A percentile compares a stretch with the other conserved stretches of the same genome.
These are phyloP conservation scores for Phanerotoma sp. DNA, from an alignment of 2,888 invertebrate species.

Conservation along the genomic window DNA sequence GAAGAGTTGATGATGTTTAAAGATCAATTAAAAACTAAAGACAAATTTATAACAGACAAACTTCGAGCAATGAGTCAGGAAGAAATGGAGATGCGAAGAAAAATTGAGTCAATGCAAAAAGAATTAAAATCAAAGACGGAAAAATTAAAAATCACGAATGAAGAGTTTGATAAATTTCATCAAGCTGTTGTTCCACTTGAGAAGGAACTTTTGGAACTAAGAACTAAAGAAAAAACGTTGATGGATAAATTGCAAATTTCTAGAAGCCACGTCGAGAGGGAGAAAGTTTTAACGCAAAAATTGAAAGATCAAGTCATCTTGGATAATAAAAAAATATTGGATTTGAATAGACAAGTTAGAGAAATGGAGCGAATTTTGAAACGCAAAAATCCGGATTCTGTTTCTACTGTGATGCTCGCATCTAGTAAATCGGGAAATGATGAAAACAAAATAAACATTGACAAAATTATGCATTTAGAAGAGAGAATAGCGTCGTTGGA, in stretches of 20 bases:
- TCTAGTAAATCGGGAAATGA: conserved; percentile 53
- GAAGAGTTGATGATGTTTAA: conserved; percentile 52
- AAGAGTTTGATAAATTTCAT: conserved; percentile 49
- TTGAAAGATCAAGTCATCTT: conserved; percentile 54
- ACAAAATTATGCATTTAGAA: conserved; percentile 64
- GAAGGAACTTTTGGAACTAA: conserved; percentile 49
- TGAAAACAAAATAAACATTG: conserved; percentile 45
- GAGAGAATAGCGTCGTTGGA: conserved; percentile 72
- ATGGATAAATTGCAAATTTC: conserved; percentile 47
- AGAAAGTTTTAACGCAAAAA: conserved; percentile 51
- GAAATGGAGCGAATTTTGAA: conserved; percentile 81
- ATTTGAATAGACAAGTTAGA: conserved; percentile 76
- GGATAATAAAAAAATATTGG: conserved; percentile 65
- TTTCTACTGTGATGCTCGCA: conserved; percentile 72
- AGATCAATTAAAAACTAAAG: conserved; percentile 51
- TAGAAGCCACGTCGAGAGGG: conserved; percentile 50
- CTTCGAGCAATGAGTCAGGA: conserved; percentile 48
- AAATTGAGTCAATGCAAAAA: conserved; percentile 48
- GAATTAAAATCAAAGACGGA: conserved; percentile 52
- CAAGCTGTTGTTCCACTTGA: conserved; percentile 47
- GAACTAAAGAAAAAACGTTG: conserved; percentile 43
- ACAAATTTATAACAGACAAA: conserved; percentile 50
- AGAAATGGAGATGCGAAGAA: conserved; percentile 48
- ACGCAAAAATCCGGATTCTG: conserved; percentile 80
- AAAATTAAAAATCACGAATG: conserved; percentile 44